These are phyloP conservation scores for Rhea americana DNA, from an alignment of 2,113 vertebrate species.

Conservation along the genomic window DNA sequence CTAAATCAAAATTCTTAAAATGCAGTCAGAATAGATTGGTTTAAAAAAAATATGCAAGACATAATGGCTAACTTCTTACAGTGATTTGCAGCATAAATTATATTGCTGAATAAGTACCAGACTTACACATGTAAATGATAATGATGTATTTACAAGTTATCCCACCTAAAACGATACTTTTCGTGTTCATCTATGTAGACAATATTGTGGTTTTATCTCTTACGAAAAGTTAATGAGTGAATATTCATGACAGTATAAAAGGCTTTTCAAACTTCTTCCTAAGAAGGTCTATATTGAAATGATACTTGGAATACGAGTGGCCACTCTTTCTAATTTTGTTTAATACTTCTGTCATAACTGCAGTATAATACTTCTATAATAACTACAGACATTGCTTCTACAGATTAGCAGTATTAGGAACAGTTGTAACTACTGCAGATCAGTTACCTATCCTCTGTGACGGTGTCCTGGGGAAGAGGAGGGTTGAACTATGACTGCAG, in stretches of 20 bases:
- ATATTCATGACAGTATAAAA: background rate
- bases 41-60: background rate
- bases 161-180: background rate
- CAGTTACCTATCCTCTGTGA: background rate
- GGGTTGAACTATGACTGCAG: background rate
- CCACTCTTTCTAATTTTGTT: background rate
- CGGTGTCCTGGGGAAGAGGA: background rate
- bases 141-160: background rate
- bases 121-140: background rate
- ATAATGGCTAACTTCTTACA: background rate
- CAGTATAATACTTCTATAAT: background rate
- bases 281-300: background rate
- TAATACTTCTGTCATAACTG: background rate
- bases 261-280: background rate
- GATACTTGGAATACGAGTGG: background rate
- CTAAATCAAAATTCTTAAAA: background rate
- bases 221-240: background rate
- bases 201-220: background rate
- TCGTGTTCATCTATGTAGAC: background rate
- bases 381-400: background rate
- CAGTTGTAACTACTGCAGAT: background rate
- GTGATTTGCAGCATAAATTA: background rate
- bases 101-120: background rate
- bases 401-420: background rate
- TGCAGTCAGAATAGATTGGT: background rate